phyloP scores from a whole-genome alignment of 2,888 invertebrate genomes.

The Sminthurinus aureus region DNA sequence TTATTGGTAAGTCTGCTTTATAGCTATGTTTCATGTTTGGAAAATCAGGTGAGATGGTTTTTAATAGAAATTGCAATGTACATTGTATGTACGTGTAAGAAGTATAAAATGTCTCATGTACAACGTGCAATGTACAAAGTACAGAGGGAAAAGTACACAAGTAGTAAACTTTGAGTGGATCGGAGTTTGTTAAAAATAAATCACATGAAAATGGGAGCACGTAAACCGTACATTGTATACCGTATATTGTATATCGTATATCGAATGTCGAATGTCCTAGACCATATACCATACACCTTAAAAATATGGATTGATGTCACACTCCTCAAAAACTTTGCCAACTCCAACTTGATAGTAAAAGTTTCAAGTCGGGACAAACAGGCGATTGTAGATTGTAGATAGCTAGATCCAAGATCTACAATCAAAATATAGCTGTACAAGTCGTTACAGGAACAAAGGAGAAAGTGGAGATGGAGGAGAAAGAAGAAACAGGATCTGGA shows the following conservation, averaged over 20 bases:
- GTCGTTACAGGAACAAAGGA: neutral
- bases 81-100: no score
- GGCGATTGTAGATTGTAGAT: neutral
- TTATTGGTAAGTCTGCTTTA: no score
- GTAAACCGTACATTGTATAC: neutral
- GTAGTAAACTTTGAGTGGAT: slow-evolving; percentile 39
- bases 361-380: neutral
- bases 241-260: no score
- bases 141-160: neutral
- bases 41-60: no score
- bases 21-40: no score
- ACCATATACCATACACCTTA: slow-evolving; percentile 3
- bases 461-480: neutral
- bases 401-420: no score
- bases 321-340: slow-evolving; percentile 38
- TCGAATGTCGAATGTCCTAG: no score
- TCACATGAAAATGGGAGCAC: slow-evolving; percentile 41
- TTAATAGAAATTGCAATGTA: no score
- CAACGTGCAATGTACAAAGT: no score
- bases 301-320: slow-evolving; percentile 43
- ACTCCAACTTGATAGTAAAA: neutral
- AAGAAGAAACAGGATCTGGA: neutral
- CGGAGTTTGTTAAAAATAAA: slow-evolving; percentile 38
- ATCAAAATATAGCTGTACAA: neutral
- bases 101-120: no score